Percentiles rank a stretch among this genome's conserved stretches.
Evolutionary conservation across 2,888 invertebrate genomes (phyloP).

Genomic region (Dasypogon diadema): DNA sequence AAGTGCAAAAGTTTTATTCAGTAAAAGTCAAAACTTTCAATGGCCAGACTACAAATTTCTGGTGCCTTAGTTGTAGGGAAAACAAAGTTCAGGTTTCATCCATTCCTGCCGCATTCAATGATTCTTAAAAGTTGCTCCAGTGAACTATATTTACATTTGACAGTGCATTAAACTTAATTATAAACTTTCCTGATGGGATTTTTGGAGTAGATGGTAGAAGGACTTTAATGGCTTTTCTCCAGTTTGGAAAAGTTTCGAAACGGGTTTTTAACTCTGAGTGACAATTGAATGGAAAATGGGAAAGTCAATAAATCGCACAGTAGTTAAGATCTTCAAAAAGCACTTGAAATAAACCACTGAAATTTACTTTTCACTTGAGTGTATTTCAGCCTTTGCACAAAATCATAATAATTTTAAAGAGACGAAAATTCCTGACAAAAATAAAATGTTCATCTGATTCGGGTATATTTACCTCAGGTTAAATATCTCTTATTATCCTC

Average conservation of each 20-base stretch:
- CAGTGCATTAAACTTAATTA: conserved; percentile 46
- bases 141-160: conserved; percentile 40
- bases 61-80: background rate
- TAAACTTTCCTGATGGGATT: conserved; percentile 22
- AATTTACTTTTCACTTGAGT: background rate
- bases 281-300: background rate
- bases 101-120: background rate
- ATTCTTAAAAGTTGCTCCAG: conserved; percentile 20
- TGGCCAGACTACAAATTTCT: conserved; percentile 7
- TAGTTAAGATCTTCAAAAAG: background rate
- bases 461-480: too few relatives aligned
- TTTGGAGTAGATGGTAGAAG: background rate
- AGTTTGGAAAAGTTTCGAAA: background rate
- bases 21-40: conserved; percentile 32
- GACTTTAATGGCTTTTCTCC: background rate
- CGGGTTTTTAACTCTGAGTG: background rate
- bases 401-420: too few relatives aligned
- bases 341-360: background rate
- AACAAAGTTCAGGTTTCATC: background rate
- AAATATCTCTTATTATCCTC: too few relatives aligned
- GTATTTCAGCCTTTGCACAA: too few relatives aligned
- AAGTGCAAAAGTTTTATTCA: conserved; percentile 34
- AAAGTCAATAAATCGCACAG: background rate
- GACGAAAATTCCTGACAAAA: too few relatives aligned
- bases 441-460: too few relatives aligned